These are phyloP conservation scores for Sipha flava DNA, from an alignment of 1,140 invertebrate species.

Conservation along the genomic window DNA sequence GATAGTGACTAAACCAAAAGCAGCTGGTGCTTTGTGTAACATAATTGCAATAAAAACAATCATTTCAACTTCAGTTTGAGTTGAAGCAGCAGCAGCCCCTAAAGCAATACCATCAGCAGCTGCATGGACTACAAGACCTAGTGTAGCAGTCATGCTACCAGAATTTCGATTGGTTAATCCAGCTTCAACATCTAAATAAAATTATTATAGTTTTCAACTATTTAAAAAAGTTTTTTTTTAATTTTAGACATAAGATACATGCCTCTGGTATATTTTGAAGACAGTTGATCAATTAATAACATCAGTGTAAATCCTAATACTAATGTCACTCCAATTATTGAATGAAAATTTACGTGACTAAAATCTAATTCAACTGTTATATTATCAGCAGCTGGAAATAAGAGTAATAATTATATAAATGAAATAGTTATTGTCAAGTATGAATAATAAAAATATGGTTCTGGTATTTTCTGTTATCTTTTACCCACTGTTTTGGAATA, in stretches of 20 bases:
- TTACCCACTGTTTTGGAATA: no score
- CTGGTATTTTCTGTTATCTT: no score
- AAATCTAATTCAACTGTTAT: conserved; percentile 18
- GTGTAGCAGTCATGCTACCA: conserved; percentile 80
- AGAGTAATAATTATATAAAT: no score
- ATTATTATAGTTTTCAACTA: neutral
- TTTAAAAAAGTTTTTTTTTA: neutral
- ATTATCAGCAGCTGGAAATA: conserved; percentile 18
- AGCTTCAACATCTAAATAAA: conserved; percentile 47
- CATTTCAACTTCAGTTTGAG: conserved; percentile 90
- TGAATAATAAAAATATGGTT: no score
- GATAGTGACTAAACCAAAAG: conserved; percentile 96
- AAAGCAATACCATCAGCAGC: conserved; percentile 95
- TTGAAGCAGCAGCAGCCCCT: conserved; percentile 89
- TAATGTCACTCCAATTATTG: conserved; percentile 62
- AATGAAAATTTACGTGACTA: conserved; percentile 49
- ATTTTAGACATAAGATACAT: neutral
- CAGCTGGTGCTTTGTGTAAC: conserved; percentile 97
- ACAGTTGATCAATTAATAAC: conserved; percentile 85
- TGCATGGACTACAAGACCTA: conserved; percentile 94
- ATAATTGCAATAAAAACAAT: conserved; percentile 98
- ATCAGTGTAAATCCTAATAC: conserved; percentile 94
- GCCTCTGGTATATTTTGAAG: conserved; percentile 42
- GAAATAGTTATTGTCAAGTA: no score
- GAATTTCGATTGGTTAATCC: conserved; percentile 53